Base-by-base conservation (phyloP, 1,140 invertebrate species). In the Heliconius melpomene region DNA sequence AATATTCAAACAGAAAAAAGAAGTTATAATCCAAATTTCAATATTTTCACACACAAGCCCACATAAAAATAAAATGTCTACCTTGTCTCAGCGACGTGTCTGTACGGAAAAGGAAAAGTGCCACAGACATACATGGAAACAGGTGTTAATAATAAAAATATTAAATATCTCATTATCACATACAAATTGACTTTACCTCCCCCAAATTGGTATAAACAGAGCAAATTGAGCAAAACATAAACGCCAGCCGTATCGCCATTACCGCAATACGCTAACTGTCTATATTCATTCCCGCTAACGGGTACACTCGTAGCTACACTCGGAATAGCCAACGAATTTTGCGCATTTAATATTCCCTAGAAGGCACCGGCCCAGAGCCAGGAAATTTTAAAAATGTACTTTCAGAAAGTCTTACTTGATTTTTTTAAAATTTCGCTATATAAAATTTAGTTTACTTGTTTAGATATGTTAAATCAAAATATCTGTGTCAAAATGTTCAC, bases 281-380 rank as follows among this genome's bases (percentile, higher is more conserved):
- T 81, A 86, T 81, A 85, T 83, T 77, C 88, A 89, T 88, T 86
- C 87, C 83, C 78, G 78, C 76, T 83, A 75, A 78, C 82, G 82
- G 77, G 80, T 84, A 82, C 82, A 36, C 32, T 36, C 32, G 32
- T 36, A 76, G 79, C 60, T 75, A 77, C 84, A 83, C 57, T 83
- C 74, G 77, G 85, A 86, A 86, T 86, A 79, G 77, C 75, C 79
- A 84, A 84, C 78, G 80, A 82, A 84, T 70, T 79, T 72, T 66
- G 52, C 72, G 60, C 75, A 73, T 84, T 81, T 83, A 84, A 84
- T 81, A 83, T 84, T 83, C 79, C 72, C 20, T 50, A 36, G 50
- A 81, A 79, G 79, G 79, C 82, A 40, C 79, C 60, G 72, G 7
- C 20, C 75, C 75, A 60, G 72, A 78, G 77, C 79, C 77, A 82